Percentiles rank a stretch among this genome's conserved stretches.
Evolutionary conservation across 2,888 invertebrate genomes (phyloP).

Genomic region (Orthonychiurus folsomi): DNA sequence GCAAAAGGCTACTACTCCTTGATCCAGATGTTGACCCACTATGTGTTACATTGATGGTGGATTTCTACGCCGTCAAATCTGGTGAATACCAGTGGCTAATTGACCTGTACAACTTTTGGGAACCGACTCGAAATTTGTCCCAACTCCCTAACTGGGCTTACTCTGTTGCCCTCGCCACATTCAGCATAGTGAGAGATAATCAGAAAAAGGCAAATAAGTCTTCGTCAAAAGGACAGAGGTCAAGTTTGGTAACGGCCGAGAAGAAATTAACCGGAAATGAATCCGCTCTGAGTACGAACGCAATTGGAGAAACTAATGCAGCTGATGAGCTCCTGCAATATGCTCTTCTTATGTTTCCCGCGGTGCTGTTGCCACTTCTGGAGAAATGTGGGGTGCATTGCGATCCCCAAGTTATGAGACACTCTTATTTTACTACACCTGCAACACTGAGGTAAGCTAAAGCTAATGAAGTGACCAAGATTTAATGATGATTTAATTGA

Average conservation of each 20-base stretch:
- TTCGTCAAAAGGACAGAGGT: conserved; percentile 8
- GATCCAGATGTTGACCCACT: conserved; percentile 68
- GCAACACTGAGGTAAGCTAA: neutral
- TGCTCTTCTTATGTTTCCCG: conserved; percentile 73
- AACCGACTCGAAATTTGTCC: conserved; percentile 57
- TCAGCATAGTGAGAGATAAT: conserved; percentile 42
- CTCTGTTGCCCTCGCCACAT: conserved; percentile 69
- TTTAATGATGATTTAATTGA: neutral
- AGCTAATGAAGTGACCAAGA: neutral
- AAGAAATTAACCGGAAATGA: conserved; percentile 4
- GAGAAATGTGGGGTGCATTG: conserved; percentile 67
- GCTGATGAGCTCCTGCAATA: conserved; percentile 58
- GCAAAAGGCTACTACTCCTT: conserved; percentile 68
- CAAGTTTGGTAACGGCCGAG: neutral
- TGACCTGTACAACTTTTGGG: conserved; percentile 52
- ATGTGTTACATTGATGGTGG: conserved; percentile 65
- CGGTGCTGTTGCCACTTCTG: conserved; percentile 59
- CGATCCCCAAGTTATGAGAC: conserved; percentile 54
- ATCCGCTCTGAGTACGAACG: conserved; percentile 9
- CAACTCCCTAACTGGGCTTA: conserved; percentile 82
- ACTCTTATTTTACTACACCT: conserved; percentile 47
- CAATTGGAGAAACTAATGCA: conserved; percentile 32
- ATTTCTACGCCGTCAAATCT: conserved; percentile 67
- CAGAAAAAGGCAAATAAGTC: conserved; percentile 6
- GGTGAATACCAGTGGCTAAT: conserved; percentile 65